A percentile compares a stretch with the other conserved stretches of the same genome.
phyloP scores from a whole-genome alignment of 2,888 invertebrate genomes.

The Dione vanillae region DNA sequence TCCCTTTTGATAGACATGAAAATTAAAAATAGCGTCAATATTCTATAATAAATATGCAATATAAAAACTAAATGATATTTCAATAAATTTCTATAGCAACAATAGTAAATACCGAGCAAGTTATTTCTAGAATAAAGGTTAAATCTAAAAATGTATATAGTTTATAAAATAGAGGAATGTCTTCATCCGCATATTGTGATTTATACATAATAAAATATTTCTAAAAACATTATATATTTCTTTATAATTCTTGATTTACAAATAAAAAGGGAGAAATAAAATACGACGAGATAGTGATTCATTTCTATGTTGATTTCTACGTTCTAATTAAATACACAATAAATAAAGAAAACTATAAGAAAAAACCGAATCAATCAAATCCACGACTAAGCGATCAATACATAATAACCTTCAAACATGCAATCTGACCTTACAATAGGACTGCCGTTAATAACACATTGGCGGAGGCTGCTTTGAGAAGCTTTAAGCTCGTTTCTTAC shows the following conservation, averaged over 20 bases:
- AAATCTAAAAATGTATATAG: background rate
- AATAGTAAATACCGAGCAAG: background rate
- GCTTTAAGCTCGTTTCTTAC: constrained; percentile 10
- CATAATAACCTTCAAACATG: constrained; percentile 18
- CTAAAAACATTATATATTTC: no score
- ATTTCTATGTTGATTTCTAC: no score
- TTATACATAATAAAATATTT: no score
- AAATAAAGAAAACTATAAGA: background rate
- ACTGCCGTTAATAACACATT: constrained; percentile 24
- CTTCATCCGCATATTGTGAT: no score
- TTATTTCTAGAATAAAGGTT: constrained; percentile 5
- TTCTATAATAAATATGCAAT: background rate
- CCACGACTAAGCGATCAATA: constrained; percentile 12
- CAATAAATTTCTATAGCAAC: no score
- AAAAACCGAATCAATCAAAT: background rate
- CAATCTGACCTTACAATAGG: constrained; percentile 22
- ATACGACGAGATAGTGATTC: no score
- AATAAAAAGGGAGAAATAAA: no score
- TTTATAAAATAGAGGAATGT: background rate
- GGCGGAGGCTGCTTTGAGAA: constrained; percentile 11
- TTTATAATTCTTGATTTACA: no score
- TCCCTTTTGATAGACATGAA: constrained; percentile 49
- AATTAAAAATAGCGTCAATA: constrained; percentile 11
- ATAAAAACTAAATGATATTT: background rate
- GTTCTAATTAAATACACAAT: no score